Evolutionary conservation across 2,797 vertebrate genomes (phyloP), one percentile per base, ranked within the genome.

Genomic region (Acanthurus leucopareius): DNA sequence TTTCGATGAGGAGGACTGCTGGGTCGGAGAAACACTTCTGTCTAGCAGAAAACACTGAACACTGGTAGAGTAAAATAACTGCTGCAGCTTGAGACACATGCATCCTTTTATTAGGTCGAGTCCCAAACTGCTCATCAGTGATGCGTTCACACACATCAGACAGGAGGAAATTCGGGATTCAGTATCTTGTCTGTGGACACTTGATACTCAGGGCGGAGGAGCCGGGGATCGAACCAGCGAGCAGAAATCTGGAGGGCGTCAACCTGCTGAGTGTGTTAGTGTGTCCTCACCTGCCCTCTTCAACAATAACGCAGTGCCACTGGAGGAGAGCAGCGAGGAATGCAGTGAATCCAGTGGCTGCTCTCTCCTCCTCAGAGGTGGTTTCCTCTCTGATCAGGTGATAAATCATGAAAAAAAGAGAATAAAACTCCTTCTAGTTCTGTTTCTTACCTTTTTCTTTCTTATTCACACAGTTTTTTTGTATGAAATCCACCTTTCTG

Each of bases 41-140:
- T 68, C 61, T 62, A 10, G 1, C 16, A 25, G 40, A 66, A 68
- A 82, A 78, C 83, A 35, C 61, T 71, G 38, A 92, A 90, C 89
- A 87, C 89, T 85, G 87, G 69, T 51, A 4, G 65, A 49, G 59
- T 20, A 62, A 32, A 32, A 69, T 19, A 32, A 71, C 48, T 48
- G 67, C 66, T 61, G 48, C 25, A 62, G 63, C 7, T 35, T 32
- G 73, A 59, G 35, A 75, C 28, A 32, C 28, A 32, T 32, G 28
- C 28, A 32, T 32, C 28, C 28, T 32, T 32, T 32, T 4, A 32
- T 5, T 32, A 32, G 3, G 0, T 32, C 4, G 28, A 32, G 28
- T 32, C 28, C 28, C 28, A 32, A 32, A 32, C 28, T 32, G 28
- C 28, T 32, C 28, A 32, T 32, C 28, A 32, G 28, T 32, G 28